These are phyloP conservation scores for Petrolisthes manimaculis DNA, from an alignment of 2,888 invertebrate genomes.

Conservation along the genomic window DNA sequence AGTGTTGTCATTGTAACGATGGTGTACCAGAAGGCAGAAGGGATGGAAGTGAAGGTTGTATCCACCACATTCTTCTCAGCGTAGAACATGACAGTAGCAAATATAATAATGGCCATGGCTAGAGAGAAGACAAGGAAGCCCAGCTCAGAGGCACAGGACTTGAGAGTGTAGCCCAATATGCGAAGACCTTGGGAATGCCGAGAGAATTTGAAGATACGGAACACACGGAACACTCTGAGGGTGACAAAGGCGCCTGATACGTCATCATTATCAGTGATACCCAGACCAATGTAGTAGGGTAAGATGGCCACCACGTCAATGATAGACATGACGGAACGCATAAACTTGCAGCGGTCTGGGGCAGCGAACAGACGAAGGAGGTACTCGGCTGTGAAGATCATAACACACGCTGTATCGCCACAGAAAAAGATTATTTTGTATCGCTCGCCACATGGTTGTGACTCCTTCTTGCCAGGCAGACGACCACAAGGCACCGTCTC, in stretches of 20 bases:
- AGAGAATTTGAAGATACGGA: slow-evolving; percentile 99
- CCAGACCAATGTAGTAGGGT: slow-evolving; percentile 98
- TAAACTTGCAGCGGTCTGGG: slow-evolving; percentile 97
- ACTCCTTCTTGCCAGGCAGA: slow-evolving; percentile 74
- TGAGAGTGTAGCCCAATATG: slow-evolving; percentile 98
- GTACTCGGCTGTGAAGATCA: slow-evolving; percentile 92
- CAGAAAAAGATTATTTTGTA: slow-evolving; percentile 99
- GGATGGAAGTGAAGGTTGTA: slow-evolving; percentile 99
- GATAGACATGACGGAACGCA: slow-evolving; percentile 98
- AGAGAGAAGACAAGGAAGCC: slow-evolving; percentile 99
- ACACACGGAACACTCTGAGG: slow-evolving; percentile 97
- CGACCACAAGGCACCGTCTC: slow-evolving; percentile 96
- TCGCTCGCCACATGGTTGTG: slow-evolving; percentile 94
- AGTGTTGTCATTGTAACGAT: slow-evolving; percentile 99
- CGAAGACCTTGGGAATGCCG: slow-evolving; percentile 96
- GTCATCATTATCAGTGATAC: slow-evolving; percentile 93
- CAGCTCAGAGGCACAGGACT: slow-evolving; percentile 98
- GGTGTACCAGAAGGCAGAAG: slow-evolving; percentile 99
- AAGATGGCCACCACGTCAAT: slow-evolving; percentile 99
- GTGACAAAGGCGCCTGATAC: slow-evolving; percentile 99
- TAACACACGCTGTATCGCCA: slow-evolving; percentile 99
- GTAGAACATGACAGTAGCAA: slow-evolving; percentile 99
- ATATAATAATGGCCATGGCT: slow-evolving; percentile 99
- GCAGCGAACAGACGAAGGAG: slow-evolving; percentile 86
- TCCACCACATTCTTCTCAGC: slow-evolving; percentile 98